Base-by-base conservation (phyloP, 2,113 vertebrate genomes). In the Scomber japonicus region DNA sequence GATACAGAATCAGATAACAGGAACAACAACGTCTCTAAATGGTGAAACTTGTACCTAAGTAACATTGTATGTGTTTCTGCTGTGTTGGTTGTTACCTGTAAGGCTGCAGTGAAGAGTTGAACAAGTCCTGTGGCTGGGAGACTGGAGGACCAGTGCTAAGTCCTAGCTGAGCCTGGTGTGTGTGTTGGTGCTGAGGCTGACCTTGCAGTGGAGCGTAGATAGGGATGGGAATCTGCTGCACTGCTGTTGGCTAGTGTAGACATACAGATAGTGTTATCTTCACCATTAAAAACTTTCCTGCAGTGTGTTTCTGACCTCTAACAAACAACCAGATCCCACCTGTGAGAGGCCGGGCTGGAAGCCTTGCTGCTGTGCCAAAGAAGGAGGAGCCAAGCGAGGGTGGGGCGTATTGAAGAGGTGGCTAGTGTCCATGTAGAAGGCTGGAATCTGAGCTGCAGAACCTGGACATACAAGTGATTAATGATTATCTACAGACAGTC, bases 401-500 rank as follows among this genome's bases (percentile, higher is more conserved):
- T 99, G 98, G 0, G 98, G 98, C 13, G 96, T 95, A 40, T 91
- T 97, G 94, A 99, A 99, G 0, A 99, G 91, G 59, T 99, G 98
- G 90, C 97, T 99, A n/a, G 98, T 98, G 88, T 99, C 98, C 97
- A 99, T 98, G 65, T 99, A 99, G 91, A 99, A 99, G 0, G 98
- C 95, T 75, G 98, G 97, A 79, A 99, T 99, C 91, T 99, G 98
- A 91, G 97, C 97, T 95, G 94, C 48, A 96, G 93, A 92, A 81
- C 94, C 95, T 94, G 19, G 5, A 81, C 1, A 73, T 0, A 63
- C 15, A 40, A 10, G 35, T 9, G 3, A 27, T 27, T 2, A 27
- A 27, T 27, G 24, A 27, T 27, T 27, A 27, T 27, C 24, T 27
- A 27, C 24, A 27, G 24, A 27, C 24, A 27, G 24, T 27, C 24